Conservation (phyloP, 2,888 invertebrate species). For the Portevinia maculata region DNA sequence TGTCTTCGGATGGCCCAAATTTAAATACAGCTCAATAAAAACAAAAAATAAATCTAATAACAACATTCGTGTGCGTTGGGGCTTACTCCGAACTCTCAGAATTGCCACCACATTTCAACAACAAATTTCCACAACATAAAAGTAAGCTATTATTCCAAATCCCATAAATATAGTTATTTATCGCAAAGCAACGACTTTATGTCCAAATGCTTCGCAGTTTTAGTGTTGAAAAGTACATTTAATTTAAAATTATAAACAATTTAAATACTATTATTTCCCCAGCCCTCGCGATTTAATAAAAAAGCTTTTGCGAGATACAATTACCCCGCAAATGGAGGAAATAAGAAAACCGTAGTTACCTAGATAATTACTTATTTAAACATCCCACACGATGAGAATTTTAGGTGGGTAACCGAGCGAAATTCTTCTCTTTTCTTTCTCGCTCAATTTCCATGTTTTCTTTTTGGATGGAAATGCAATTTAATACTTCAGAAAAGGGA, state of each 20-base stretch:
- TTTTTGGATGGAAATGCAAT: constrained; percentile 39
- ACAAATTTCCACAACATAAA: neutral
- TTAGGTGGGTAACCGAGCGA: constrained; percentile 36
- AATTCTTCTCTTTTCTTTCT: constrained; percentile 28
- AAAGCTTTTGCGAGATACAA: constrained; percentile 37
- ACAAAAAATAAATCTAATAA: too few relatives aligned
- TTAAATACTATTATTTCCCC: constrained; percentile 31
- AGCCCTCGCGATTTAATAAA: constrained; percentile 27
- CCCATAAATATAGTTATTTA: neutral
- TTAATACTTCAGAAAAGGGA: constrained; percentile 18
- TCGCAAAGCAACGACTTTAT: neutral
- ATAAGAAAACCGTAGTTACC: constrained; percentile 7
- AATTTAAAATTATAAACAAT: constrained; percentile 39
- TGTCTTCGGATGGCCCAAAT: too few relatives aligned
- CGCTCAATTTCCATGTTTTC: constrained; percentile 15
- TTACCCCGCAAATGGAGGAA: constrained; percentile 6
- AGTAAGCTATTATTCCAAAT: too few relatives aligned
- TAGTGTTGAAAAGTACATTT: constrained; percentile 13
- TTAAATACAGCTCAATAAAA: too few relatives aligned
- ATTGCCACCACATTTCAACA: too few relatives aligned
- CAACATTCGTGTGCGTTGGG: too few relatives aligned
- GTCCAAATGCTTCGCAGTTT: neutral
- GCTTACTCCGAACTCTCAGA: too few relatives aligned
- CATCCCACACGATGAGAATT: constrained; percentile 21
- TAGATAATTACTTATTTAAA: neutral